These are phyloP conservation scores for Lophotriccus pileatus DNA, from an alignment of 2,797 vertebrate genomes.

Conservation along the genomic window DNA sequence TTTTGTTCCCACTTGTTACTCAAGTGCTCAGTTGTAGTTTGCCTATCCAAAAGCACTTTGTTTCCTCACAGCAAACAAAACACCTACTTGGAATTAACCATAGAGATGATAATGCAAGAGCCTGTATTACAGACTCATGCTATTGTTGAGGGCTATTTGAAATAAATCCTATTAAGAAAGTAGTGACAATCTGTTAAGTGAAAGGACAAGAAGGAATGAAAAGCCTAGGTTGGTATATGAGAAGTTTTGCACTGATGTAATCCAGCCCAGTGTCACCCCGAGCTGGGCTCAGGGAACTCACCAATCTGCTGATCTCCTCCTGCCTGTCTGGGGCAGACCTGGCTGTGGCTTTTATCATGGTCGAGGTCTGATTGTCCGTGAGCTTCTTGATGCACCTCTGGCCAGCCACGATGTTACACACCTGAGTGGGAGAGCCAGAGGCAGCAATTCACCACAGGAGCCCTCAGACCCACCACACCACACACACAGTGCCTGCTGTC, in stretches of 20 bases:
- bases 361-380: conserved; percentile 98
- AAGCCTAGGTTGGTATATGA: neutral
- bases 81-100: neutral
- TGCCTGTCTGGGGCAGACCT: conserved; percentile 96
- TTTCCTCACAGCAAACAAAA: neutral
- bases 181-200: neutral
- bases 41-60: neutral
- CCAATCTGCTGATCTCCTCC: conserved; percentile 97
- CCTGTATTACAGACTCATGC: neutral
- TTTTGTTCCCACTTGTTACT: neutral
- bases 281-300: conserved; percentile 73
- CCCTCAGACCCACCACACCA: no score
- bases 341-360: conserved; percentile 99
- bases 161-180: neutral
- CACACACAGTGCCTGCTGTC: rapidly evolving
- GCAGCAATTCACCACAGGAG: neutral
- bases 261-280: neutral
- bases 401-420: conserved; percentile 98
- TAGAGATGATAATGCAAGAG: neutral
- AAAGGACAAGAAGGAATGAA: neutral
- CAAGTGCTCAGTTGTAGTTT: neutral
- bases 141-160: neutral
- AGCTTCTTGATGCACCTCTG: conserved; percentile 98
- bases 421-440: conserved; percentile 72
- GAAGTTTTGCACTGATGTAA: neutral